These are phyloP conservation scores for Drosophila bifasciata DNA, from an alignment of 1,140 invertebrate genomes.

Conservation along the genomic window DNA sequence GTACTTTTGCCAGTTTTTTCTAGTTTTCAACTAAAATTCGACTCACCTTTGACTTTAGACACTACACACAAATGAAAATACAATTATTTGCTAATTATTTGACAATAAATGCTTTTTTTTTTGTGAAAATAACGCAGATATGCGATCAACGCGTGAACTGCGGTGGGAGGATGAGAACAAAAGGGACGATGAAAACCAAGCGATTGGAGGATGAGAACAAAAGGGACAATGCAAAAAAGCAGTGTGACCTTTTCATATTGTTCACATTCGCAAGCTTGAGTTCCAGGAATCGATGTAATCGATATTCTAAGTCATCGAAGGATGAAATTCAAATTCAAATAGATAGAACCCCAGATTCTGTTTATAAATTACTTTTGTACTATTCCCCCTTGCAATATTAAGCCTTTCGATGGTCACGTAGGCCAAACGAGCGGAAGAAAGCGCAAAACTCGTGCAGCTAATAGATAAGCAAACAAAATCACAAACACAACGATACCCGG, in stretches of 20 bases:
- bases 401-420: constrained; percentile 67
- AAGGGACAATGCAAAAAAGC: neutral
- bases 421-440: constrained; percentile 38
- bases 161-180: no score
- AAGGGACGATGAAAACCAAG: neutral
- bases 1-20: no score
- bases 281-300: no score
- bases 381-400: constrained; percentile 16
- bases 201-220: neutral
- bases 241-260: constrained; percentile 30
- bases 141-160: no score
- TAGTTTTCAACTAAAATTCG: neutral
- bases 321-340: neutral
- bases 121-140: neutral
- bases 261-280: neutral
- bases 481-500: constrained; percentile 24
- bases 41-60: neutral
- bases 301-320: neutral
- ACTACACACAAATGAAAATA: neutral
- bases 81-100: neutral
- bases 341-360: neutral
- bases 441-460: constrained; percentile 50
- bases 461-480: constrained; percentile 75
- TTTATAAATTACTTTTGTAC: constrained; percentile 17
- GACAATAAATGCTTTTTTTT: neutral